A percentile compares a stretch with the other conserved stretches of the same genome.
These are phyloP conservation scores for Tapirus indicus DNA, from an alignment of 2,797 vertebrate genomes.

Conservation along the genomic window DNA sequence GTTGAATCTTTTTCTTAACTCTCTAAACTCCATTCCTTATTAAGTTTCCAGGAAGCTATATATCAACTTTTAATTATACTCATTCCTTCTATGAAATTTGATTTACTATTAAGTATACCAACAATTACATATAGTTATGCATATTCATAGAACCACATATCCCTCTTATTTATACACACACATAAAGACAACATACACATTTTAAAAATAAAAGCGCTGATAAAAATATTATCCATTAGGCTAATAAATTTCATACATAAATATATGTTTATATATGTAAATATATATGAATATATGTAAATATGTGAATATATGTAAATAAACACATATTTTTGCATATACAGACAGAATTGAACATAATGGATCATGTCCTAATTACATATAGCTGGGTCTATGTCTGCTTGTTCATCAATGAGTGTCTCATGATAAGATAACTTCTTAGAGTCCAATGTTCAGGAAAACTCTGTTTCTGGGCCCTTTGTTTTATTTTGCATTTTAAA, in stretches of 20 bases:
- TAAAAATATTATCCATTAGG: conserved; percentile 29
- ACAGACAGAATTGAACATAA: conserved; percentile 30
- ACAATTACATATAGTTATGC: neutral
- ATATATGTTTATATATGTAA: neutral
- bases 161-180: neutral
- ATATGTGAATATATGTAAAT: conserved; percentile 21
- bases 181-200: neutral
- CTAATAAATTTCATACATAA: conserved; percentile 7
- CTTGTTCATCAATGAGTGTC: neutral
- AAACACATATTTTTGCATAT: conserved; percentile 37
- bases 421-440: neutral
- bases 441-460: conserved; percentile 28
- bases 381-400: conserved; percentile 1
- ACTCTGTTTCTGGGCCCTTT: conserved; percentile 1
- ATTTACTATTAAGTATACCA: conserved; percentile 66
- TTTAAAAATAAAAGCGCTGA: neutral
- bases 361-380: neutral
- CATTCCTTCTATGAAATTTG: conserved; percentile 31
- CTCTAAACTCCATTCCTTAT: conserved; percentile 34
- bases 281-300: neutral
- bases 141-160: conserved; percentile 30
- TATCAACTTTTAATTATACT: conserved; percentile 62
- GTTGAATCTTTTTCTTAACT: conserved; percentile 17
- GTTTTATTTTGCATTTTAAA: conserved; percentile 56
- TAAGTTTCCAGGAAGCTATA: conserved; percentile 49